Conservation (phyloP, 2,797 vertebrate genomes). For the Botia kubotai region DNA sequence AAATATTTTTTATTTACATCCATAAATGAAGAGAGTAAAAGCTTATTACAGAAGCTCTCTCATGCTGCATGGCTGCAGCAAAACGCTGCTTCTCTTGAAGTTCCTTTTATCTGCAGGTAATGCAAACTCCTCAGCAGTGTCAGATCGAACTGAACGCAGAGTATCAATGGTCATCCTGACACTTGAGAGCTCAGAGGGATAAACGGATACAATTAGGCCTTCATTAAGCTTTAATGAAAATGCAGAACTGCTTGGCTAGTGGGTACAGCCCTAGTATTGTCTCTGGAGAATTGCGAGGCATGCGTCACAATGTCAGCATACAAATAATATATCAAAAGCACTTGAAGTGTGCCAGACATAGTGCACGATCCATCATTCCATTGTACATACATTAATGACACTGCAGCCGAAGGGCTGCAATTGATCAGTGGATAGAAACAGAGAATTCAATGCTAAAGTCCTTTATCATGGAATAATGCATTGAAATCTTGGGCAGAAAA, state of each 20-base stretch:
- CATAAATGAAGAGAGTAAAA: conserved; percentile 2
- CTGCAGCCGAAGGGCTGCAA: conserved; percentile 33
- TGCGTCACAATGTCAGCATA: conserved; percentile 3
- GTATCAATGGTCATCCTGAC: conserved; percentile 53
- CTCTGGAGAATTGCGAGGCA: conserved; percentile 46
- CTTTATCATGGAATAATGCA: conserved; percentile 28
- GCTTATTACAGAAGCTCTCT: neutral
- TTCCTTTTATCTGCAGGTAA: neutral
- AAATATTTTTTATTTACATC: conserved; percentile 7
- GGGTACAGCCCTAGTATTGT: conserved; percentile 50
- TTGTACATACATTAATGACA: conserved; percentile 46
- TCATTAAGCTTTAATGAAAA: conserved; percentile 62
- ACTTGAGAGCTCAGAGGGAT: conserved; percentile 52
- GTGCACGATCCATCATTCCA: conserved; percentile 40
- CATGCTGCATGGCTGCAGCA: neutral
- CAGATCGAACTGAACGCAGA: conserved; percentile 36
- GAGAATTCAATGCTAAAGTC: conserved; percentile 30
- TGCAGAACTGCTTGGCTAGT: conserved; percentile 54
- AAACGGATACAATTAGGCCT: conserved; percentile 62
- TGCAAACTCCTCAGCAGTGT: conserved; percentile 25
- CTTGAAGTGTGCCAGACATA: conserved; percentile 32
- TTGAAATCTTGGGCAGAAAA: conserved; percentile 19
- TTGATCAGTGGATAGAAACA: conserved; percentile 22
- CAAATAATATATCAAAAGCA: conserved; percentile 30
- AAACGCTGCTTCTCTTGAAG: neutral